Evolutionary conservation across 2,113 vertebrate genomes (phyloP), one percentile per base, ranked within the genome.

Genomic region (Daphoenositta chrysoptera): DNA sequence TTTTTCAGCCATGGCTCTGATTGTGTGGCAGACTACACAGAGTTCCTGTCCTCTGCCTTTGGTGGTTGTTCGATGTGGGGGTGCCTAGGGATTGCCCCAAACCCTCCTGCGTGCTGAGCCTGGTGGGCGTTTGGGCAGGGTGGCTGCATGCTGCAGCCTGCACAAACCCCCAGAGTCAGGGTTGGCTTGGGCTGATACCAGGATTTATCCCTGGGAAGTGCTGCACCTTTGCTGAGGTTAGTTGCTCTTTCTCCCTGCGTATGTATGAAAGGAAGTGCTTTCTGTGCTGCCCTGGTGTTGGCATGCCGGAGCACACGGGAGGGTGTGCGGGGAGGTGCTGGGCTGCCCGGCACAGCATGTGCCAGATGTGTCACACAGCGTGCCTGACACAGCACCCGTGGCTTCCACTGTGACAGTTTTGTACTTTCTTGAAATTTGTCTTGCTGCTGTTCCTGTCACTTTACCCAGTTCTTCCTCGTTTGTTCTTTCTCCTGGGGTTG

Each of bases 91-190:
- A 15, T 47, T 47, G 54, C 64, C 30, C 31, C 40, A 26, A 27
- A 23, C 12, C 7, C 40, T 42, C 35, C 13, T 0, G 2, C 0
- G 0, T 23, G 20, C 71, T 12, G 20, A 9, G 47, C 68, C 6
- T n/a, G n/a, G n/a, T n/a, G n/a, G n/a, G n/a, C n/a, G n/a, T n/a
- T 1, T 42, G 57, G 50, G 21, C n/a, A 2, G 3, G 42, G 18
- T 33, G 56, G 15, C 60, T 3, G 3, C 1, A 0, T n/a, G 15
- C 72, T 35, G 54, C 65, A 84, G 48, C 39, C 79, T 35, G 47
- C 0, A 0, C 3, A 0, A 28, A 35, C 15, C 3, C 2, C 76
- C 0, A 0, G 9, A 7, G 8, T 13, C 1, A 2, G 51, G 10
- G 5, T 1, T n/a, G 13, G 31, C 15, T n/a, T 21, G 39, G 31